Conservation (phyloP, 2,797 vertebrate species). For the Scyliorhinus canicula region DNA sequence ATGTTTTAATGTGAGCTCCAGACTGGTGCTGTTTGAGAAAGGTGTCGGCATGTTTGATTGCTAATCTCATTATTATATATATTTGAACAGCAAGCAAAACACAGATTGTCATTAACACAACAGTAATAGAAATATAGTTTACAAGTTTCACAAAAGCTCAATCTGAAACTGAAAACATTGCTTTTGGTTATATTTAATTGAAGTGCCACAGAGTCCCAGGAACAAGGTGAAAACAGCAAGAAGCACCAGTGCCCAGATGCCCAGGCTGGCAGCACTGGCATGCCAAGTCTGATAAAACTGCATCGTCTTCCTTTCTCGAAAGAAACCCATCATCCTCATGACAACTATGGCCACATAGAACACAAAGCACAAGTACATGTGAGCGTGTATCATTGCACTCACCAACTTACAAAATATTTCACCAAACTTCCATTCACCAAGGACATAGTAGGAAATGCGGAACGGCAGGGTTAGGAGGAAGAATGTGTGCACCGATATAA, state of each 20-base stretch:
- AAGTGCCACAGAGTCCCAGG: conserved; percentile 53
- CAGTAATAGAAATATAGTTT: conserved; percentile 63
- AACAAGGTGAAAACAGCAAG: conserved; percentile 53
- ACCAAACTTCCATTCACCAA: conserved; percentile 53
- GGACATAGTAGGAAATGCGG: conserved; percentile 70
- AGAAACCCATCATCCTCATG: conserved; percentile 68
- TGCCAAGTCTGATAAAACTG: conserved; percentile 67
- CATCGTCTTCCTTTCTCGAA: conserved; percentile 57
- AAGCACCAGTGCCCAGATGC: conserved; percentile 64
- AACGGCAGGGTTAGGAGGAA: conserved; percentile 84
- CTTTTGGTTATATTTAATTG: fast-evolving
- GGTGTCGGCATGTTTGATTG: conserved; percentile 51
- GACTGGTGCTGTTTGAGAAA: conserved; percentile 74
- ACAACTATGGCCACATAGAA: conserved; percentile 76
- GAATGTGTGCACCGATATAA: conserved; percentile 72
- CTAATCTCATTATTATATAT: conserved; percentile 57
- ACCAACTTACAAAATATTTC: conserved; percentile 59
- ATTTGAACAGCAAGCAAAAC: conserved; percentile 62
- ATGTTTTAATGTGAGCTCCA: conserved; percentile 75
- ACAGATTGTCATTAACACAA: conserved; percentile 51
- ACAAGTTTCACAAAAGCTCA: conserved; percentile 49
- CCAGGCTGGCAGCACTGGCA: conserved; percentile 55
- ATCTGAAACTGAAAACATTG: conserved; percentile 70
- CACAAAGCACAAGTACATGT: conserved; percentile 83
- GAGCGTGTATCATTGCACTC: conserved; percentile 80